Conservation (phyloP, 2,888 invertebrate genomes). For the Erannis defoliaria region DNA sequence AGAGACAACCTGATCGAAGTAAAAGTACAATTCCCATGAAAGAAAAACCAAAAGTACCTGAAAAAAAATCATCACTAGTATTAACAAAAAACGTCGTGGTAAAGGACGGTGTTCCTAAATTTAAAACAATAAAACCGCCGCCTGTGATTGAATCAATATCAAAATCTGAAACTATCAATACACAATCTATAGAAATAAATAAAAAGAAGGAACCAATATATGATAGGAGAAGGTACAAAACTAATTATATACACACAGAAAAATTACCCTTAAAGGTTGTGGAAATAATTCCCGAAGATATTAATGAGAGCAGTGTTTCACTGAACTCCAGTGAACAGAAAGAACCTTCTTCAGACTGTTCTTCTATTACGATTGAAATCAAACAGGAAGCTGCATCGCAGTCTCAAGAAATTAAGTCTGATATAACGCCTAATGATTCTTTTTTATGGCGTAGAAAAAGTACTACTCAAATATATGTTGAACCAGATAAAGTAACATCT, state of each 20-base stretch:
- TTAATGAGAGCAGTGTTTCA: conserved; percentile 57
- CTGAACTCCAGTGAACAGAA: conserved; percentile 38
- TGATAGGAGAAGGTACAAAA: conserved; percentile 78
- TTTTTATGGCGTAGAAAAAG: conserved; percentile 88
- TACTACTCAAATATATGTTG: conserved; percentile 73
- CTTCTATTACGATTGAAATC: conserved; percentile 33
- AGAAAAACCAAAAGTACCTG: conserved; percentile 88
- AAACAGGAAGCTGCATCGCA: conserved; percentile 53
- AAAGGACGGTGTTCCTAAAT: conserved; percentile 83
- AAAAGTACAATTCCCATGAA: conserved; percentile 64
- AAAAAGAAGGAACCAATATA: conserved; percentile 75
- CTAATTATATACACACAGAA: conserved; percentile 79
- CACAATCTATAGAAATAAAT: conserved; percentile 46
- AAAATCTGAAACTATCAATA: conserved; percentile 52
- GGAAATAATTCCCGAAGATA: conserved; percentile 81
- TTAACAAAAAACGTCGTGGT: conserved; percentile 84
- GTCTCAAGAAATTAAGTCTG: conserved; percentile 64
- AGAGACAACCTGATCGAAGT: conserved; percentile 71
- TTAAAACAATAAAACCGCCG: conserved; percentile 77
- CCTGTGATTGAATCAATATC: conserved; percentile 51
- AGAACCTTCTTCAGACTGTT: conserved; percentile 30
- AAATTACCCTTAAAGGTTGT: conserved; percentile 77
- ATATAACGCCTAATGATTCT: conserved; percentile 88
- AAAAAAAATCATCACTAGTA: conserved; percentile 85
- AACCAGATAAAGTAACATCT: conserved; percentile 67